A percentile compares a stretch with the other conserved stretches of the same genome.
Evolutionary conservation across 2,888 invertebrate species (phyloP).

Genomic region (Nebria brevicollis): DNA sequence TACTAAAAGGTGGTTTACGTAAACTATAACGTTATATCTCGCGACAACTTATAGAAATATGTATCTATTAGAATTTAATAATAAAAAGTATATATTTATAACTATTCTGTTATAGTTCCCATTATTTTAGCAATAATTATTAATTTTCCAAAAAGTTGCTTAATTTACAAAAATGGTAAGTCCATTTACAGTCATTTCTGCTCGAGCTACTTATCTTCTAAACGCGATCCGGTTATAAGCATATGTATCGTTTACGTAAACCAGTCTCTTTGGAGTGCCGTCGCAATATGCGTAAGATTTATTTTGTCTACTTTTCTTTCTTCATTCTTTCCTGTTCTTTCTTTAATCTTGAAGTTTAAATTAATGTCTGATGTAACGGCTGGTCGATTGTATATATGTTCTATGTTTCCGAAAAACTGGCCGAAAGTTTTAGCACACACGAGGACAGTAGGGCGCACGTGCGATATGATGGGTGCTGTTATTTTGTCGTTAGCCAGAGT

Average conservation of each 20-base stretch:
- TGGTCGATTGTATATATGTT: not conserved
- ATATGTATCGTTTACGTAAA: not conserved
- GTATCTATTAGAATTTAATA: too few relatives aligned
- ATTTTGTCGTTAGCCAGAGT: constrained; percentile 26
- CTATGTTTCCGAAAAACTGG: not conserved
- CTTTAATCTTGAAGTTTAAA: constrained; percentile 24
- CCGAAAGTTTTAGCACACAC: not conserved
- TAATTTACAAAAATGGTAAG: too few relatives aligned
- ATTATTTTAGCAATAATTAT: too few relatives aligned
- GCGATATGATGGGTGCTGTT: constrained; percentile 4
- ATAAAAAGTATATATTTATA: too few relatives aligned
- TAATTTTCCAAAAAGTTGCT: too few relatives aligned
- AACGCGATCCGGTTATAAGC: not conserved
- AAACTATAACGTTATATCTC: too few relatives aligned
- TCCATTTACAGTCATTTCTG: too few relatives aligned
- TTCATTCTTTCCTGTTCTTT: constrained; percentile 19
- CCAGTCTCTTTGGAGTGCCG: not conserved
- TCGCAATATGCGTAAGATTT: not conserved
- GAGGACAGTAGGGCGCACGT: constrained; percentile 4
- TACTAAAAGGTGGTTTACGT: too few relatives aligned
- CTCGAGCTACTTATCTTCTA: not conserved
- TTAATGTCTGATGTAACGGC: constrained; percentile 19
- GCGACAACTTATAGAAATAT: too few relatives aligned
- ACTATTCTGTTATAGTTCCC: too few relatives aligned
- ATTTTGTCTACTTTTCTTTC: not conserved